These are phyloP conservation scores for Bombus balteatus DNA, from an alignment of 1,140 invertebrate genomes.

Conservation along the genomic window DNA sequence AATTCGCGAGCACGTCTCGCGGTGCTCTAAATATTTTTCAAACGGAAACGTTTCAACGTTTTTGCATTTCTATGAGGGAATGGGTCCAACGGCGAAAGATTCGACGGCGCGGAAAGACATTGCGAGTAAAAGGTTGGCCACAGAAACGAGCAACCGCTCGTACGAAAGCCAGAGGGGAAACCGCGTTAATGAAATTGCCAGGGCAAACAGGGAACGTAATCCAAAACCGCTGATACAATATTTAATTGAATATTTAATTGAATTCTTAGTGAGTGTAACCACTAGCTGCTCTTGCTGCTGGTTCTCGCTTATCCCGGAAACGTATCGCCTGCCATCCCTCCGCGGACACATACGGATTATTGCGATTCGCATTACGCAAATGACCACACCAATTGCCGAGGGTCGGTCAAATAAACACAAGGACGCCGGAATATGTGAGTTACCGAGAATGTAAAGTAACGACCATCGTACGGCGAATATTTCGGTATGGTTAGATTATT, in stretches of 20 bases:
- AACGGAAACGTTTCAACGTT: background rate
- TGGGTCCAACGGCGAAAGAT: slow-evolving; percentile 22
- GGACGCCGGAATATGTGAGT: background rate
- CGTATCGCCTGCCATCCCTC: slow-evolving; percentile 1
- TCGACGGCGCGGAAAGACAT: slow-evolving; percentile 46
- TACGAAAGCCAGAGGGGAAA: slow-evolving; percentile 36
- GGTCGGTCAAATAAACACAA: slow-evolving; percentile 26
- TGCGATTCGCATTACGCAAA: slow-evolving; percentile 42
- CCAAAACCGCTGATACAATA: slow-evolving; percentile 72
- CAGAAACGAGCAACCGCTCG: background rate
- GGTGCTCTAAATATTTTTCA: slow-evolving; percentile 12
- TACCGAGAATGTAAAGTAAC: background rate
- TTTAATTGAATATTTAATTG: slow-evolving; percentile 79
- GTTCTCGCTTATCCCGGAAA: background rate
- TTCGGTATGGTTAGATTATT: no score
- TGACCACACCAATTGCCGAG: slow-evolving; percentile 11
- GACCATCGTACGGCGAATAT: no score
- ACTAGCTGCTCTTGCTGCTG: background rate
- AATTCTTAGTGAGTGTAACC: slow-evolving; percentile 71
- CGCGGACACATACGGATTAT: slow-evolving; percentile 29
- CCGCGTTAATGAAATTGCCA: slow-evolving; percentile 68
- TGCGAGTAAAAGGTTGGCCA: slow-evolving; percentile 9
- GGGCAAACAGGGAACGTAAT: slow-evolving; percentile 58
- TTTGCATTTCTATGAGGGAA: background rate
- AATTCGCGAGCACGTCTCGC: background rate